Conservation (phyloP, 2,113 vertebrate species). For the Cebus imitator region DNA sequence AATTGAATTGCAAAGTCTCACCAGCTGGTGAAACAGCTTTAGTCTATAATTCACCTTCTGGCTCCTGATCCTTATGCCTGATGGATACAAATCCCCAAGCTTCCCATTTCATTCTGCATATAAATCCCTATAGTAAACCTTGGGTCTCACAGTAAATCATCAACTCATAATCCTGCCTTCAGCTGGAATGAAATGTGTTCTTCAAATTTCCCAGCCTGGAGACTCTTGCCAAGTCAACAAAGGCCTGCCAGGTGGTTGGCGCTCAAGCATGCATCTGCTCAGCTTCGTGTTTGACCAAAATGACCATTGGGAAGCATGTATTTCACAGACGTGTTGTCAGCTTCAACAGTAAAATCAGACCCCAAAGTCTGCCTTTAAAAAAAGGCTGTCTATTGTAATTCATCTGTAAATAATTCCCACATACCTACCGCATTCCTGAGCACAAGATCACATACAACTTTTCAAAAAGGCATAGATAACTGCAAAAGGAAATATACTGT, state of each 20-base stretch:
- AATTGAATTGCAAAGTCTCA: conserved; percentile 30
- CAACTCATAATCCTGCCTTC: conserved; percentile 55
- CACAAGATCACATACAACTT: not conserved
- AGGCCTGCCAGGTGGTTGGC: conserved; percentile 57
- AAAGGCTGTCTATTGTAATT: conserved; percentile 32
- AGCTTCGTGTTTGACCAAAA: conserved; percentile 34
- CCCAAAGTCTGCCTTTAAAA: conserved; percentile 37
- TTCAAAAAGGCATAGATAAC: conserved; percentile 7
- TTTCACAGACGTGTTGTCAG: conserved; percentile 54
- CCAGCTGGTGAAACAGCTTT: conserved; percentile 68
- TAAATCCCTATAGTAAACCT: conserved; percentile 34
- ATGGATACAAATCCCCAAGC: conserved; percentile 48
- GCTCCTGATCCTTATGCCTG: not conserved
- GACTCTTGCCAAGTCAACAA: conserved; percentile 57
- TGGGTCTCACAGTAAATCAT: conserved; percentile 54
- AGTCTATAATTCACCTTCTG: conserved; percentile 64
- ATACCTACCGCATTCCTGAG: not conserved
- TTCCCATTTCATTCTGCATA: conserved; percentile 46
- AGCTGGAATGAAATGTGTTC: conserved; percentile 57
- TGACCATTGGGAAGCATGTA: conserved; percentile 29
- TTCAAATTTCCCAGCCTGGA: conserved; percentile 49
- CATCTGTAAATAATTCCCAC: conserved; percentile 48
- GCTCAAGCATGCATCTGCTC: conserved; percentile 57
- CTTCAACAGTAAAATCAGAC: not conserved
- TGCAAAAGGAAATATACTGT: conserved; percentile 27